These are phyloP conservation scores for Kryptolebias marmoratus DNA, from an alignment of 2,113 vertebrate genomes.

Conservation along the genomic window DNA sequence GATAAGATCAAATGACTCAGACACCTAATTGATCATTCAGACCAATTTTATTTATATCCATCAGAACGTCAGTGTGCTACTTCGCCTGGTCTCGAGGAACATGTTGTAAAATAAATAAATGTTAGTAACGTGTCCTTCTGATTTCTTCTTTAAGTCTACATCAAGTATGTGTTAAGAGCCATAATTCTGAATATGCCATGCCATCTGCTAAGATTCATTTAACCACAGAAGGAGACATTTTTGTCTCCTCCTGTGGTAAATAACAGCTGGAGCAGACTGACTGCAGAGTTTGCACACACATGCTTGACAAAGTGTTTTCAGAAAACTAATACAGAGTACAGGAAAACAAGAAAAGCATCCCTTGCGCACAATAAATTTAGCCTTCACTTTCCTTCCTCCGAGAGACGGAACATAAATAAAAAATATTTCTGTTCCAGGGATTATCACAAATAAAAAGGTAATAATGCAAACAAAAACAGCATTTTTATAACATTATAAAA, in stretches of 20 bases:
- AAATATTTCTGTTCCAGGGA: too few relatives aligned
- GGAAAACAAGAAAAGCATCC: neutral
- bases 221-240: neutral
- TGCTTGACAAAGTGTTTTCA: neutral
- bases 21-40: constrained; percentile 4
- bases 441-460: too few relatives aligned
- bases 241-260: constrained; percentile 10
- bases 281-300: neutral
- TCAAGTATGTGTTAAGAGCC: neutral
- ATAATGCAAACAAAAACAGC: too few relatives aligned
- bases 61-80: neutral
- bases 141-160: neutral
- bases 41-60: neutral
- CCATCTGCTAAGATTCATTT: constrained; percentile 10
- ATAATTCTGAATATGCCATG: constrained; percentile 1
- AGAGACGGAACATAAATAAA: too few relatives aligned
- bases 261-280: constrained; percentile 24
- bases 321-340: neutral
- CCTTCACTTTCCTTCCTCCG: too few relatives aligned
- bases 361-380: neutral
- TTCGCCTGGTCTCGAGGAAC: neutral
- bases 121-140: neutral
- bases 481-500: neutral
- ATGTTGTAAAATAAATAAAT: neutral
- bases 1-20: neutral